Conservation (phyloP, 1,140 invertebrate species). For the Marisa cornuarietis region DNA sequence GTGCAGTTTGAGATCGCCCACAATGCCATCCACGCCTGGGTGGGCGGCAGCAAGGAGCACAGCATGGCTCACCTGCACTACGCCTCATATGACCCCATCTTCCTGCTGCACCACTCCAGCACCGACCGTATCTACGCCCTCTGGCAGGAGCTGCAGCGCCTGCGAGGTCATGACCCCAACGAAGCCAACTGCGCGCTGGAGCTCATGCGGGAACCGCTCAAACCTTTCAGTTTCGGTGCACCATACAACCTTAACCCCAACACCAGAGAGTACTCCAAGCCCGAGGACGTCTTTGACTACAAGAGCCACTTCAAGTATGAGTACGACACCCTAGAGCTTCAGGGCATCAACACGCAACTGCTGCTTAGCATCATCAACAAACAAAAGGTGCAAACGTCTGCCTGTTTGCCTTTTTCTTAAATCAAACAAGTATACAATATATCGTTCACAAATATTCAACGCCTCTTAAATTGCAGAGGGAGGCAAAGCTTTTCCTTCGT, state of each 20-base stretch:
- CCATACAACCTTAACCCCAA: conserved; percentile 32
- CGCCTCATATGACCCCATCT: conserved; percentile 35
- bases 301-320: conserved; percentile 30
- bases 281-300: conserved; percentile 31
- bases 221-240: conserved; percentile 35
- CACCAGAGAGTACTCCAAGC: conserved; percentile 30
- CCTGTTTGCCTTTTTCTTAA: not conserved
- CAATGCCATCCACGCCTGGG: conserved; percentile 34
- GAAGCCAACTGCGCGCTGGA: conserved; percentile 36
- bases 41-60: conserved; percentile 31
- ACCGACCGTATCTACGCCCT: conserved; percentile 32
- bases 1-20: conserved; percentile 33
- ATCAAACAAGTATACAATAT: too few species aligned
- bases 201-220: conserved; percentile 30
- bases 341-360: conserved; percentile 21
- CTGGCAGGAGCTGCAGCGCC: conserved; percentile 34
- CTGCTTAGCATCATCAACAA: conserved; percentile 29
- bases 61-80: conserved; percentile 35
- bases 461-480: too few species aligned
- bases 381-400: not conserved
- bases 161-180: conserved; percentile 25
- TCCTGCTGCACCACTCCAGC: conserved; percentile 34
- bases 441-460: too few species aligned
- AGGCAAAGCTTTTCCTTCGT: too few species aligned
- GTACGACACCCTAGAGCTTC: conserved; percentile 33